Base-by-base conservation (phyloP, 2,113 vertebrate species). In the Triplophysa rosa region DNA sequence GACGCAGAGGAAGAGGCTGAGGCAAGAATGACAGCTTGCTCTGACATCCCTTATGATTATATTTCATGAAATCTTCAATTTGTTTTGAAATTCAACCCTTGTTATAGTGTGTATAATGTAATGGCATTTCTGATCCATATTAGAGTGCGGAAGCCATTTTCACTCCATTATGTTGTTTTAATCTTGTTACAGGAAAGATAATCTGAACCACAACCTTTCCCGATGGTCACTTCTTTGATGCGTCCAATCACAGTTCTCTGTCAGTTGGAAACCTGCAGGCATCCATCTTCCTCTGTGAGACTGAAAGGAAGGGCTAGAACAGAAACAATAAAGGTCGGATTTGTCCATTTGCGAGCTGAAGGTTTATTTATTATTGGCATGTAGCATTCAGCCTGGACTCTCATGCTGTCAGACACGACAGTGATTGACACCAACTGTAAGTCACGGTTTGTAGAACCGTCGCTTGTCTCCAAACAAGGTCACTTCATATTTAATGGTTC, bases 341-440 rank as follows among this genome's bases (percentile, higher is more conserved):
- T 58, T 63, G 73, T 83, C 67, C 67, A 54, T 19, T 19, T 62
- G 79, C 63, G 61, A 68, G 74, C 78, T 63, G 56, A 62, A 67
- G 67, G 21, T 23, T 71, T 83, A 58, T 84, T 80, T 69, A 77
- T 84, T 73, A 77, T 72, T 71, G 67, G 12, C 17, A 79, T 67
- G 61, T 49, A 33, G 72, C 52, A 17, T 59, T 62, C 68, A 47
- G 42, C 52, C 70, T 26, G 24, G 33, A 62, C 61, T 23, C 19
- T 69, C 33, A 33, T 8, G 16, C 37, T 59, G 49, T 14, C 21
- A 45, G 64, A 17, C 17, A n/a, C 52, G 59, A 40, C 45, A 42
- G n/a, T 54, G 42, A 71, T 71, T 24, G 67, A 64, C 78, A 79
- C 56, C 54, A 63, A 24, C 13, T 21, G 23, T 62, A 64, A 47